phyloP scores from a whole-genome alignment of 2,797 vertebrate genomes.

The Geotrypetes seraphini region DNA sequence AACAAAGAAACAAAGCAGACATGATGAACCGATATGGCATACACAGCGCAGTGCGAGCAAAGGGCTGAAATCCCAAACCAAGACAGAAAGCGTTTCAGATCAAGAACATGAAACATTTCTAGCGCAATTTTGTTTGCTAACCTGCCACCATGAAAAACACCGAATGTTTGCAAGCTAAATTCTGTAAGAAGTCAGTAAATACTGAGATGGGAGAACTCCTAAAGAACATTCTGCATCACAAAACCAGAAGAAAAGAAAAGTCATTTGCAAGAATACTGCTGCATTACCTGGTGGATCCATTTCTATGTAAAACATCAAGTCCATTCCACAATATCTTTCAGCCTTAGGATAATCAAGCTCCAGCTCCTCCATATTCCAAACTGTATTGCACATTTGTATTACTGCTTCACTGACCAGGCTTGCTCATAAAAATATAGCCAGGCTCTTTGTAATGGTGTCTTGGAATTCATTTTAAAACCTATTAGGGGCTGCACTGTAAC shows the following conservation, averaged over 20 bases:
- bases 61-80: too few species aligned
- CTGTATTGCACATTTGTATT: slow-evolving; percentile 61
- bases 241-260: slow-evolving; percentile 17
- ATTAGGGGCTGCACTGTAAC: slow-evolving; percentile 79
- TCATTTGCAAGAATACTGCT: slow-evolving; percentile 35
- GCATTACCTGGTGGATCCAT: slow-evolving; percentile 65
- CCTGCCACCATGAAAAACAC: too few species aligned
- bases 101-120: too few species aligned
- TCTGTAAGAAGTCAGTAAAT: too few species aligned
- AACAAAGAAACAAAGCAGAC: too few species aligned
- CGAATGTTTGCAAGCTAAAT: too few species aligned
- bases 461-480: slow-evolving; percentile 71
- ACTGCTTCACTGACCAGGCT: slow-evolving; percentile 53
- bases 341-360: slow-evolving; percentile 59
- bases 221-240: slow-evolving; percentile 21
- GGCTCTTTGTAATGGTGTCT: slow-evolving; percentile 57
- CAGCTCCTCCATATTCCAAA: slow-evolving; percentile 64
- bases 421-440: slow-evolving; percentile 53
- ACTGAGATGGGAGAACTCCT: not conserved
- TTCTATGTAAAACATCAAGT: slow-evolving; percentile 74
- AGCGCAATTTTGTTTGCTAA: too few species aligned
- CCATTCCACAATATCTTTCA: slow-evolving; percentile 54
- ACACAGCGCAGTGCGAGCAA: too few species aligned
- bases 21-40: too few species aligned
- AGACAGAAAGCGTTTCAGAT: too few species aligned